A percentile compares a stretch with the other conserved stretches of the same genome.
Conservation (phyloP, 2,888 invertebrate genomes). For the Craniophora ligustri region DNA sequence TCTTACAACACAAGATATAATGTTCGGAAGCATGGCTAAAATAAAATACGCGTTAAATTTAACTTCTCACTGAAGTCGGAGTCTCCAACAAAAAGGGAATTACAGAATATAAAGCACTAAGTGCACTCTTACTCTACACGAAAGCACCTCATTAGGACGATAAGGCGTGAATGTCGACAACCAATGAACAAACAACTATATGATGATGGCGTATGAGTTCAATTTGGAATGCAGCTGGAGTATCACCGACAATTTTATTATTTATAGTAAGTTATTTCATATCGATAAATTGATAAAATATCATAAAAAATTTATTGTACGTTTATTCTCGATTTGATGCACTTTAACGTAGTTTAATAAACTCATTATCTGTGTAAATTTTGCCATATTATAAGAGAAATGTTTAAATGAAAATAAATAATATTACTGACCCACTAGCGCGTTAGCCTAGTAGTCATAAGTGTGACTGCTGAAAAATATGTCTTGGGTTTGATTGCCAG, state of each 20-base stretch:
- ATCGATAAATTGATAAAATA: slow-evolving; percentile 41
- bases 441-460: no score
- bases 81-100: slow-evolving; percentile 55
- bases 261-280: slow-evolving; percentile 29
- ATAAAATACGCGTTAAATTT: slow-evolving; percentile 43
- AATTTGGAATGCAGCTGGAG: slow-evolving; percentile 7
- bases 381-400: no score
- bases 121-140: slow-evolving; percentile 49
- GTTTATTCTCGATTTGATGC: no score
- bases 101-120: slow-evolving; percentile 53
- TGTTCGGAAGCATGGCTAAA: slow-evolving; percentile 33
- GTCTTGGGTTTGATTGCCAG: no score
- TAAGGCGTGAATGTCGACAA: slow-evolving; percentile 29
- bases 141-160: slow-evolving; percentile 61
- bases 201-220: not conserved
- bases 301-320: no score
- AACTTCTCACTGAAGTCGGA: slow-evolving; percentile 47
- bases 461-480: no score
- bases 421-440: no score
- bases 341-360: no score
- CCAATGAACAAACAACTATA: slow-evolving; percentile 17
- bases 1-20: no score
- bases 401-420: no score
- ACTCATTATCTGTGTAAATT: no score
- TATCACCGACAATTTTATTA: slow-evolving; percentile 30